Conservation (phyloP, 2,113 vertebrate species). For the Thalassarche chlororhynchos region DNA sequence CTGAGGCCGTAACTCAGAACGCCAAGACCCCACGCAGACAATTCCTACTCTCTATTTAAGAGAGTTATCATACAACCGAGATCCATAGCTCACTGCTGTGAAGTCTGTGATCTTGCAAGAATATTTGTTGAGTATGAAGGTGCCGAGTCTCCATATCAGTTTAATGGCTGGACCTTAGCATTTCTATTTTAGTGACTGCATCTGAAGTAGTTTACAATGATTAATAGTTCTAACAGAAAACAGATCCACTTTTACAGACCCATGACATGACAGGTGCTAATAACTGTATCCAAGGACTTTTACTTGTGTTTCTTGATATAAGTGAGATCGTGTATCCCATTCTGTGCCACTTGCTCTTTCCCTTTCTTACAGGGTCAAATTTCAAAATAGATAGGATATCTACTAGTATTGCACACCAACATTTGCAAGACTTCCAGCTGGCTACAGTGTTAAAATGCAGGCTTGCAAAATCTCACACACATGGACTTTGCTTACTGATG, state of each 20-base stretch:
- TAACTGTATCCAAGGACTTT: neutral
- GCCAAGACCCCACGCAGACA: neutral
- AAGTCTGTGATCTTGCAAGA: neutral
- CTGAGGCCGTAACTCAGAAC: neutral
- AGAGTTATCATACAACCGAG: neutral
- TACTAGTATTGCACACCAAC: neutral
- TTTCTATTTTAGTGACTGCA: neutral
- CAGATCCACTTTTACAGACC: neutral
- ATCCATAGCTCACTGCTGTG: neutral
- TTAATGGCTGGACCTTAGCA: neutral
- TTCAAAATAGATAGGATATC: neutral
- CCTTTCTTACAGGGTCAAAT: neutral
- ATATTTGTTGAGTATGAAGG: neutral
- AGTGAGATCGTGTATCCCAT: neutral
- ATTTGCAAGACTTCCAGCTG: neutral
- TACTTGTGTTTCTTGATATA: neutral
- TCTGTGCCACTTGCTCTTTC: neutral
- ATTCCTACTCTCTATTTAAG: neutral
- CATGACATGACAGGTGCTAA: neutral
- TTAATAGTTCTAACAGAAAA: neutral
- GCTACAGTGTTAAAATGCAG: neutral
- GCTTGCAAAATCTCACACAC: neutral
- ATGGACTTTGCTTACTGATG: neutral
- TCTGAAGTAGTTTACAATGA: neutral
- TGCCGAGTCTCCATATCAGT: fast-evolving